Conservation (phyloP, 1,140 invertebrate species). For the Hermatobates lingyangjiaoensis region DNA sequence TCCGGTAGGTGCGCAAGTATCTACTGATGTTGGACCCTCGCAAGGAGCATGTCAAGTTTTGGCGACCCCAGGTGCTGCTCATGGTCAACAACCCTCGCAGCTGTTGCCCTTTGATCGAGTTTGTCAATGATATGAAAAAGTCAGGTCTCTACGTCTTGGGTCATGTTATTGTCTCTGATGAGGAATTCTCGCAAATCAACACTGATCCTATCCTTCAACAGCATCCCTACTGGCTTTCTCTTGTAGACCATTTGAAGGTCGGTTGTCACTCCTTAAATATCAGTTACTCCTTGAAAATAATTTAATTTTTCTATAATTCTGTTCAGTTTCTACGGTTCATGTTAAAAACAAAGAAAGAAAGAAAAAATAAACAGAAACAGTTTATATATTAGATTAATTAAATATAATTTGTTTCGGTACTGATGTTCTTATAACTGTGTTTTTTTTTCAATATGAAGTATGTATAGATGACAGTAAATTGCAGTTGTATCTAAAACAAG, state of each 20-base stretch:
- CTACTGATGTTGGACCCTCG: slow-evolving; percentile 83
- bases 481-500: too few relatives aligned
- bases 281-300: too few relatives aligned
- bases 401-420: too few relatives aligned
- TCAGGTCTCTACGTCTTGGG: slow-evolving; percentile 89
- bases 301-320: too few relatives aligned
- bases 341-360: too few relatives aligned
- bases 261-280: too few relatives aligned
- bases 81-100: slow-evolving; percentile 83
- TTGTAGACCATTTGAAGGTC: slow-evolving; percentile 68
- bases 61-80: slow-evolving; percentile 91
- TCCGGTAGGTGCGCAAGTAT: slow-evolving; percentile 93
- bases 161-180: slow-evolving; percentile 57
- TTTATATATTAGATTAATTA: too few relatives aligned
- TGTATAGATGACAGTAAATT: too few relatives aligned
- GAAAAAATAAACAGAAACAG: too few relatives aligned
- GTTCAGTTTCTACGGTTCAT: too few relatives aligned
- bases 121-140: slow-evolving; percentile 97
- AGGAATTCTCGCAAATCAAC: slow-evolving; percentile 27
- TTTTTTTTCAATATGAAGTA: too few relatives aligned
- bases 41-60: slow-evolving; percentile 97
- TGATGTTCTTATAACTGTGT: too few relatives aligned
- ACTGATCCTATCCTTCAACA: slow-evolving; percentile 54
- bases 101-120: slow-evolving; percentile 78
- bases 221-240: slow-evolving; percentile 66